phyloP scores from a whole-genome alignment of 2,888 invertebrate species.

The Dicycla oo region DNA sequence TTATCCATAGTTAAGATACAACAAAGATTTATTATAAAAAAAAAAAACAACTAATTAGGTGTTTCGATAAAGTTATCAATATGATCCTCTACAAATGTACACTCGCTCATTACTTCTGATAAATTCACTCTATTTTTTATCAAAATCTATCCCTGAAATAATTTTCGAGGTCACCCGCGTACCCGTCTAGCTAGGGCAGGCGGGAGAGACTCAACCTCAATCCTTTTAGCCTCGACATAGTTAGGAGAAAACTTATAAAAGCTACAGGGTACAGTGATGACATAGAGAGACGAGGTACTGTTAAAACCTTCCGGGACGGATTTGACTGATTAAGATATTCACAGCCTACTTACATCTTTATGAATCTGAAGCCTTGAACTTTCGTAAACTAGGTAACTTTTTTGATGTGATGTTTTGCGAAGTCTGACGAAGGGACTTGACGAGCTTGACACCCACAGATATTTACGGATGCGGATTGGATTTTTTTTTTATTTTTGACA shows the following conservation, averaged over 20 bases:
- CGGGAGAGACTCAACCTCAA: slow-evolving; percentile 29
- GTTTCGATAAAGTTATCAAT: too few species aligned
- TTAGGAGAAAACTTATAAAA: slow-evolving; percentile 38
- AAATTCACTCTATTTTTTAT: not conserved
- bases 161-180: slow-evolving; percentile 14
- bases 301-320: slow-evolving; percentile 22
- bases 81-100: too few species aligned
- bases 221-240: slow-evolving; percentile 41
- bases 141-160: not conserved
- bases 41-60: too few species aligned
- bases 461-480: too few species aligned
- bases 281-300: slow-evolving; percentile 22
- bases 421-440: not conserved
- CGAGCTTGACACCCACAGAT: not conserved
- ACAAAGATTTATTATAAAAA: too few species aligned
- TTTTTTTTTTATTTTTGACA: not conserved
- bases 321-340: slow-evolving; percentile 26
- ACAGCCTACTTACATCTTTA: not conserved
- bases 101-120: too few species aligned
- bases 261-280: slow-evolving; percentile 28
- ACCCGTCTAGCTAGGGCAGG: slow-evolving; percentile 13
- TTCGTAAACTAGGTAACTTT: not conserved
- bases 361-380: not conserved
- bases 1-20: too few species aligned
- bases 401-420: too few species aligned